Percentiles rank a stretch among this genome's conserved stretches.
These are phyloP conservation scores for Elachura formosa DNA, from an alignment of 2,113 vertebrate species.

Conservation along the genomic window DNA sequence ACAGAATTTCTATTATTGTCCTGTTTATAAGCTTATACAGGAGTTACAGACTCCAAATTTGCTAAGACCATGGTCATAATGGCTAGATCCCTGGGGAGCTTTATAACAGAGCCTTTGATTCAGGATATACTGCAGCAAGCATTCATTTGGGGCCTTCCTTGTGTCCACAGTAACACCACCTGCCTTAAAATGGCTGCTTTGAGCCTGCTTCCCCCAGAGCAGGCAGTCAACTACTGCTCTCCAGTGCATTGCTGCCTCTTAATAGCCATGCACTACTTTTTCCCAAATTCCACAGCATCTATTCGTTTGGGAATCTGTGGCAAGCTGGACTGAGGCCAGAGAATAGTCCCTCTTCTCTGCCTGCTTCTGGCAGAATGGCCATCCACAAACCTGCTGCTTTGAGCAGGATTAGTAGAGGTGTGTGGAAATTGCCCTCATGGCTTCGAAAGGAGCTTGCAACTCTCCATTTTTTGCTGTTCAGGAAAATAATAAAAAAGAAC, in stretches of 20 bases:
- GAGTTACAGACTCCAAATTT: background rate
- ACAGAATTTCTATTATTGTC: background rate
- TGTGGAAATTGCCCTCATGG: background rate
- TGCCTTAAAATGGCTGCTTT: constrained; percentile 34
- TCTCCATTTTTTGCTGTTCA: background rate
- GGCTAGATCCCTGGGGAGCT: background rate
- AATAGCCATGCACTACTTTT: background rate
- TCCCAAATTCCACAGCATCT: constrained; percentile 21
- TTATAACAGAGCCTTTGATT: constrained; percentile 23
- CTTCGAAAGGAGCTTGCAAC: background rate
- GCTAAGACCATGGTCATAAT: background rate
- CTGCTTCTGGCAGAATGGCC: background rate
- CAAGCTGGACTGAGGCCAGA: background rate
- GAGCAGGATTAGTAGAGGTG: background rate
- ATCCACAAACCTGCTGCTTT: background rate
- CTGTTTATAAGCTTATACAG: background rate
- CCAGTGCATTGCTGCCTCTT: background rate
- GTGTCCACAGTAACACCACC: constrained; percentile 41
- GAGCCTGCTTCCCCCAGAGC: background rate
- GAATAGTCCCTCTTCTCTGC: background rate
- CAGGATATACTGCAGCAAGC: background rate
- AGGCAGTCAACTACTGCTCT: background rate
- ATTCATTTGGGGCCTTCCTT: constrained; percentile 12
- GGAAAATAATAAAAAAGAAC: background rate
- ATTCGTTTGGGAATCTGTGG: background rate